phyloP scores from a whole-genome alignment of 2,113 vertebrate species.

The Actenoides lindsayi region DNA sequence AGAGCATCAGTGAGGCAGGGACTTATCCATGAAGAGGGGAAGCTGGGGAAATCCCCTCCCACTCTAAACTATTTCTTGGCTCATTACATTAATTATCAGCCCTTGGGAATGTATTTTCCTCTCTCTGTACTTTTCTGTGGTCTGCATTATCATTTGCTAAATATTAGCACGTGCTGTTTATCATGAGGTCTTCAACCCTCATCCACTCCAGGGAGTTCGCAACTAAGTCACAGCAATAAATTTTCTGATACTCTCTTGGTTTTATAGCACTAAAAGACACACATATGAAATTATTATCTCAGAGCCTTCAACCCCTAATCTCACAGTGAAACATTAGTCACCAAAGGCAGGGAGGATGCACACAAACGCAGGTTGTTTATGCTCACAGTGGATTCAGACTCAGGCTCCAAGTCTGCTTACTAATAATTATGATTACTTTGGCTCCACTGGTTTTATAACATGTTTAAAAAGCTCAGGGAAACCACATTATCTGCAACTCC shows the following conservation, averaged over 20 bases:
- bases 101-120: constrained; percentile 40
- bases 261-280: neutral
- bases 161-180: constrained; percentile 45
- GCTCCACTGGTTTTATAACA: neutral
- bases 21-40: neutral
- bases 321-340: neutral
- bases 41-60: neutral
- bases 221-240: constrained; percentile 30
- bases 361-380: neutral
- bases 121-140: neutral
- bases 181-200: constrained; percentile 23
- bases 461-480: neutral
- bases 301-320: constrained; percentile 5
- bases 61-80: constrained; percentile 19
- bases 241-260: neutral
- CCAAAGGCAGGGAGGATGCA: neutral
- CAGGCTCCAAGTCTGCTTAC: neutral
- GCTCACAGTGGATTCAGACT: neutral
- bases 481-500: constrained; percentile 7
- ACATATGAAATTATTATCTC: constrained; percentile 17
- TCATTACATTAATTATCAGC: constrained; percentile 19
- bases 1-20: neutral
- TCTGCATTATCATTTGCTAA: constrained; percentile 52
- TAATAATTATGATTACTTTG: constrained; percentile 17
- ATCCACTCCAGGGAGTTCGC: constrained; percentile 2